Base-by-base conservation (phyloP, 2,113 vertebrate species). In the Neodontobutis hainanensis region DNA sequence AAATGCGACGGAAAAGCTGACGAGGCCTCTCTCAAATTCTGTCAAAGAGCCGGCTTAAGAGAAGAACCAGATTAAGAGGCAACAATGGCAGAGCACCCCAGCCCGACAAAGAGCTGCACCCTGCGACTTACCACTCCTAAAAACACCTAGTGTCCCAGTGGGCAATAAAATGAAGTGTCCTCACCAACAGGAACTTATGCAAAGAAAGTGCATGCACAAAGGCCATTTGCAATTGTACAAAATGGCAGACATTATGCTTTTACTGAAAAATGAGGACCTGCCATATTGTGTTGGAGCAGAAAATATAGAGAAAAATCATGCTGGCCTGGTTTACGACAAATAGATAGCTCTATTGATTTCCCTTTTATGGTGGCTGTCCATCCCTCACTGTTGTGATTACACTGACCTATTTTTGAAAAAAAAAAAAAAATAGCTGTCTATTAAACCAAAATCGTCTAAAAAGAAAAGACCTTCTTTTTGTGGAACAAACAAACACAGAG, bases 281-380 rank as follows among this genome's bases (percentile, higher is more conserved):
- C 81, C 87, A 86, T 84, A 89, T 87, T 90, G 89, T 89, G 82
- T 61, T 81, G 83, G 81, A 70, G 83, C 72, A 81, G 80, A 77
- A 77, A 88, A 87, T 90, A 92, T 85, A 66, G 88, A 91, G 90
- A 92, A 91, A 92, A 92, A 92, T 92, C 89, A 90, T 50, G 84
- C 85, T 92, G 91, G 89, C 89, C 91, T 93, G 91, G 90, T 94
- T 92, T 84, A 92, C 80, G 88, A 92, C 90, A 93, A 93, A 93
- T 92, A 92, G 90, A 93, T 91, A 90, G 87, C 90, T 92, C 91
- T 90, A 92, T 93, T 94, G 91, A 92, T 93, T 90, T 92, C 86
- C 85, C 85, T 92, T 89, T 92, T 92, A 85, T 88, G 78, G 85
- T 58, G 78, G 79, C 84, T 84, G 85, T 88, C 89, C 90, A 91